Base-by-base conservation (phyloP, 2,797 vertebrate species). In the Neomorphus geoffroyi region DNA sequence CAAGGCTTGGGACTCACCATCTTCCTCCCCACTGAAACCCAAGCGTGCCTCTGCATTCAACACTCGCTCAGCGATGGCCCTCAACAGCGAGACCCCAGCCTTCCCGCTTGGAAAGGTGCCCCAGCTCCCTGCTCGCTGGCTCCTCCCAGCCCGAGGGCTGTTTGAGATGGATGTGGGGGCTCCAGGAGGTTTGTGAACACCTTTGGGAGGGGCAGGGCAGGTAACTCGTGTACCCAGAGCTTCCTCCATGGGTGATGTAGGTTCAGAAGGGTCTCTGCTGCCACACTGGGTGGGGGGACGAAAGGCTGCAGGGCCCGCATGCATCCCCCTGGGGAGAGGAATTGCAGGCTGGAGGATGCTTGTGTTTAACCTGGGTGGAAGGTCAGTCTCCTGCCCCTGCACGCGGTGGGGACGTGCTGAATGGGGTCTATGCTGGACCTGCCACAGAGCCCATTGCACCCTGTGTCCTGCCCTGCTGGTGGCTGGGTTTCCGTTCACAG, bases 1-100 rank as follows among this genome's bases (percentile, higher is more conserved):
- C 11, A 2, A 41, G 24, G 32, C 56, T 61, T 1, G 2, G 50
- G 30, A 23, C 72, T 18, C 7, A 1, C n/a, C 3, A 6, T 37
- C 33, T 22, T 66, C 60, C 27, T 51, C 45, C n/a, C 48, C 5
- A 8, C 57, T n/a, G 30, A 39, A 66, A 66, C 46, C 45, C 41
- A 43, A 16, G 11, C 16, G 41, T 11, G 41, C 41, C 41, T 43
- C 41, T 43, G 41, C 41, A 43, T 43, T 43, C n/a, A n/a, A n/a
- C n/a, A n/a, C n/a, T n/a, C n/a, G n/a, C n/a, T n/a, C 41, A n/a
- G n/a, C n/a, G n/a, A n/a, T n/a, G n/a, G n/a, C n/a, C n/a, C n/a
- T n/a, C n/a, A n/a, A n/a, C n/a, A n/a, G n/a, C n/a, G n/a, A 43
- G 16, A 11, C 41, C 41, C 16, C 11, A 53, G 26, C n/a, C 39